These are phyloP conservation scores for Osmerus mordax DNA, from an alignment of 2,113 vertebrate species.

Conservation along the genomic window DNA sequence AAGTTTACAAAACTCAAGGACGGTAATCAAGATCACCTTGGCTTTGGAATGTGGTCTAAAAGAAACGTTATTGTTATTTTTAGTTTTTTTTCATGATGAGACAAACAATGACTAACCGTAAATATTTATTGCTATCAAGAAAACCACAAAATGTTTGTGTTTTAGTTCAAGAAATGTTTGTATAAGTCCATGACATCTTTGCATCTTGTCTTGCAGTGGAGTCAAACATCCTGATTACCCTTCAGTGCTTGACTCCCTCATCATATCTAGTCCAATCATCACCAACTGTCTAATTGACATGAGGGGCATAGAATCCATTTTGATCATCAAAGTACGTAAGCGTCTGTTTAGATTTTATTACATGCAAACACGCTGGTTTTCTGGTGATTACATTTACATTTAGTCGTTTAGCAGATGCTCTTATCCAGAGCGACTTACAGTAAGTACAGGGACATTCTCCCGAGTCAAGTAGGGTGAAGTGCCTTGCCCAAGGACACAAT, in stretches of 20 bases:
- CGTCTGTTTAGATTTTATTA: neutral
- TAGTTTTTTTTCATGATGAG: neutral
- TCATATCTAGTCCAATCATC: constrained; percentile 74
- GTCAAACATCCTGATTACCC: constrained; percentile 77
- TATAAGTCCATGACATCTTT: neutral
- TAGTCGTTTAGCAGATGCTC: too few species aligned
- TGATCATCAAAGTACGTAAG: constrained; percentile 79
- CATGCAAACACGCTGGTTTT: neutral
- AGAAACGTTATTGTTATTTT: neutral
- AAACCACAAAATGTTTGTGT: too few species aligned
- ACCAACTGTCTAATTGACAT: constrained; percentile 83
- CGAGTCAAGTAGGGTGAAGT: too few species aligned
- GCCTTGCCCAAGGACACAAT: too few species aligned
- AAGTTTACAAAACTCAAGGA: constrained; percentile 70
- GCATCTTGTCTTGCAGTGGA: constrained; percentile 57
- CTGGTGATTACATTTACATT: too few species aligned
- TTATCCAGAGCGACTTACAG: too few species aligned
- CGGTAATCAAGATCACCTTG: constrained; percentile 54
- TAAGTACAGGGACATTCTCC: too few species aligned
- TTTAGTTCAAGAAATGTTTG: neutral
- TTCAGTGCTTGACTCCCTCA: constrained; percentile 75
- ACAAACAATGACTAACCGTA: too few species aligned
- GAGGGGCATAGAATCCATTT: constrained; percentile 74
- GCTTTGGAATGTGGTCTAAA: too few species aligned
- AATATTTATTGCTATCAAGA: too few species aligned